Conservation (phyloP, 1,140 invertebrate species). For the Pogonus chalceus region DNA sequence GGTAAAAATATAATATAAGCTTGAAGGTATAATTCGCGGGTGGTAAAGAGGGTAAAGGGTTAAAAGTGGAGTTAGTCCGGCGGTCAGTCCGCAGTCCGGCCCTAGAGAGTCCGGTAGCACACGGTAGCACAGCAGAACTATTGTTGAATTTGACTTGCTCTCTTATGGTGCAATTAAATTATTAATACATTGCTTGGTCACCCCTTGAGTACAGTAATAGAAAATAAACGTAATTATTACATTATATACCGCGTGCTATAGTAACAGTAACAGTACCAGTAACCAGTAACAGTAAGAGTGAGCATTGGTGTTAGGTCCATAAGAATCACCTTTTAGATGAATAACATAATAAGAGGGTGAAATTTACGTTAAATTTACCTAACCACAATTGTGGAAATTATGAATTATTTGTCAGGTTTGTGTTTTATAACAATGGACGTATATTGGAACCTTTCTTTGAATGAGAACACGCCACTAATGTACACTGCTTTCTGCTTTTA, state of each 20-base stretch:
- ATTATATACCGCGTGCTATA: too few species aligned
- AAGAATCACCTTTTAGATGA: too few species aligned
- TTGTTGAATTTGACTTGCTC: slow-evolving; percentile 5
- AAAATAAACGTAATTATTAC: slow-evolving; percentile 5
- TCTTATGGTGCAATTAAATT: neutral
- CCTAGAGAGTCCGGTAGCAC: neutral
- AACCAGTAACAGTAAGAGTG: neutral
- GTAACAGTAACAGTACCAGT: neutral
- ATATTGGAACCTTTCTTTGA: too few species aligned
- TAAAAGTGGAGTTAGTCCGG: too few species aligned
- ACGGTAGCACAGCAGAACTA: neutral
- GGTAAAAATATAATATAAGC: too few species aligned
- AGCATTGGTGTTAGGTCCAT: neutral
- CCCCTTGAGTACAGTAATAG: slow-evolving; percentile 1
- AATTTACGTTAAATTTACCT: neutral
- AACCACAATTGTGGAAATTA: neutral
- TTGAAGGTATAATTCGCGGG: too few species aligned
- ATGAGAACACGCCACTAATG: too few species aligned
- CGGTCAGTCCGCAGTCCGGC: neutral
- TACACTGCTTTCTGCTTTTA: too few species aligned
- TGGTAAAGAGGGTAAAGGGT: too few species aligned
- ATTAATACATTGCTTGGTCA: neutral
- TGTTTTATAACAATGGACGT: too few species aligned
- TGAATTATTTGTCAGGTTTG: neutral
- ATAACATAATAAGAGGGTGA: neutral